These are phyloP conservation scores for Poeciliopsis gracilis DNA, from an alignment of 2,797 vertebrate genomes.

Conservation along the genomic window DNA sequence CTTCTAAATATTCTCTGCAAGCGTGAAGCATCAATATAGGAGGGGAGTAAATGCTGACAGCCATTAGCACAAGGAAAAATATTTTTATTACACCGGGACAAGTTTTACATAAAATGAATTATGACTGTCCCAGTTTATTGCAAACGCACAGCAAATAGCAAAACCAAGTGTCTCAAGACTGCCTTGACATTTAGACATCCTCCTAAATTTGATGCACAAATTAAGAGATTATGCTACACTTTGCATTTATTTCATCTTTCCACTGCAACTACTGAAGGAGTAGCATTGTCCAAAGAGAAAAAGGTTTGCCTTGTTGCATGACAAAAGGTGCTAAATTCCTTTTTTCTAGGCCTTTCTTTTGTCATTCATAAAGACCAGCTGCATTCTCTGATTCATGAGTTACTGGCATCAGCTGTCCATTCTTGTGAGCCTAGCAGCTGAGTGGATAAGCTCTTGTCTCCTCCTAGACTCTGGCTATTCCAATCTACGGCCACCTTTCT, in stretches of 20 bases:
- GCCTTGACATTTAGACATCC: slow-evolving; percentile 45
- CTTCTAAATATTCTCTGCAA: slow-evolving; percentile 50
- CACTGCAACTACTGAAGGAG: slow-evolving; percentile 6
- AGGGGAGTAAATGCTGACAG: slow-evolving; percentile 21
- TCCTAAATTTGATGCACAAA: slow-evolving; percentile 31
- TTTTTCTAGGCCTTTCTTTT: slow-evolving; percentile 46
- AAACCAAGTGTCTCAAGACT: slow-evolving; percentile 24
- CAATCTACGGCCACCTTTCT: slow-evolving; percentile 64
- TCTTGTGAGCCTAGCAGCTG: slow-evolving; percentile 63
- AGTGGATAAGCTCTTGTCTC: slow-evolving; percentile 64
- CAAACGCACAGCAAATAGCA: slow-evolving; percentile 32
- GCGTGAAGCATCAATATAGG: slow-evolving; percentile 22
- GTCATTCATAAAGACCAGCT: slow-evolving; percentile 47
- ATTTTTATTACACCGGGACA: slow-evolving; percentile 26
- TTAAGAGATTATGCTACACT: slow-evolving; percentile 16
- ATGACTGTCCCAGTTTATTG: slow-evolving; percentile 33
- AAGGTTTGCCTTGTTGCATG: slow-evolving; percentile 26
- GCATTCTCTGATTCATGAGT: slow-evolving; percentile 53
- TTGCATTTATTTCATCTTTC: slow-evolving; percentile 12
- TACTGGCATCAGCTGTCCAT: slow-evolving; percentile 63
- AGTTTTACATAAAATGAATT: slow-evolving; percentile 45
- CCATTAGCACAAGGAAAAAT: slow-evolving; percentile 34
- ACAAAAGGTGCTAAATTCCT: slow-evolving; percentile 49
- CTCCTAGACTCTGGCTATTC: slow-evolving; percentile 64
- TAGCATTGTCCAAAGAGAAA: neutral